These are phyloP conservation scores for Ctenoplectra terminalis DNA, from an alignment of 1,140 invertebrate species.

Conservation along the genomic window DNA sequence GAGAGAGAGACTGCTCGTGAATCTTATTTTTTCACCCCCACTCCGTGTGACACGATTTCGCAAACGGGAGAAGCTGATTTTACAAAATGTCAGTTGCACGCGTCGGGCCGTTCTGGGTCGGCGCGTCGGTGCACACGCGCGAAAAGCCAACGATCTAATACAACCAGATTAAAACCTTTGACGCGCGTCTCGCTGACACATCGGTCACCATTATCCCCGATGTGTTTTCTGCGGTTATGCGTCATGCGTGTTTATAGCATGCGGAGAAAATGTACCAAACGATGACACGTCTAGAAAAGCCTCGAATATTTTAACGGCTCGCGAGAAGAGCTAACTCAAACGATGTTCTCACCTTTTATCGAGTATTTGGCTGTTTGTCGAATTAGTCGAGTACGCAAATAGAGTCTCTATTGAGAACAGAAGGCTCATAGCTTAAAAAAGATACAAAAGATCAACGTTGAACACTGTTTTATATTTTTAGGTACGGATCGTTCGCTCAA, in stretches of 20 bases:
- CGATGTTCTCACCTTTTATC: too few species aligned
- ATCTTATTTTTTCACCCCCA: neutral
- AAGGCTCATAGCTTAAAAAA: too few species aligned
- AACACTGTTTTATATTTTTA: too few species aligned
- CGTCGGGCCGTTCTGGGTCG: neutral
- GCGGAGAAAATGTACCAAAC: neutral
- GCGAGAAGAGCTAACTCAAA: neutral
- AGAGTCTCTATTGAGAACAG: too few species aligned
- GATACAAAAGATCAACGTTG: too few species aligned
- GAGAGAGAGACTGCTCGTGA: neutral
- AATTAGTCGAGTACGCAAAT: too few species aligned
- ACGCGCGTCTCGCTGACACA: slow-evolving; percentile 59
- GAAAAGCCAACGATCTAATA: slow-evolving; percentile 61
- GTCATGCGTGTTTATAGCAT: slow-evolving; percentile 44
- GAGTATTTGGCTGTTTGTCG: too few species aligned
- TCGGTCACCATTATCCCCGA: slow-evolving; percentile 21
- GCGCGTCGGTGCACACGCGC: slow-evolving; percentile 34
- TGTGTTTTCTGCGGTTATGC: slow-evolving; percentile 36
- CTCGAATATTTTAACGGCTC: neutral
- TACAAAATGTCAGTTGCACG: slow-evolving; percentile 51
- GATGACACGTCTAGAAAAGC: neutral
- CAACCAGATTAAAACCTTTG: slow-evolving; percentile 65
- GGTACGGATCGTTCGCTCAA: too few species aligned
- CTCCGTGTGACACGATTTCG: slow-evolving; percentile 22
- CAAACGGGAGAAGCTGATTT: slow-evolving; percentile 36